Evolutionary conservation across 2,797 vertebrate genomes (phyloP).

Genomic region (Miichthys miiuy): DNA sequence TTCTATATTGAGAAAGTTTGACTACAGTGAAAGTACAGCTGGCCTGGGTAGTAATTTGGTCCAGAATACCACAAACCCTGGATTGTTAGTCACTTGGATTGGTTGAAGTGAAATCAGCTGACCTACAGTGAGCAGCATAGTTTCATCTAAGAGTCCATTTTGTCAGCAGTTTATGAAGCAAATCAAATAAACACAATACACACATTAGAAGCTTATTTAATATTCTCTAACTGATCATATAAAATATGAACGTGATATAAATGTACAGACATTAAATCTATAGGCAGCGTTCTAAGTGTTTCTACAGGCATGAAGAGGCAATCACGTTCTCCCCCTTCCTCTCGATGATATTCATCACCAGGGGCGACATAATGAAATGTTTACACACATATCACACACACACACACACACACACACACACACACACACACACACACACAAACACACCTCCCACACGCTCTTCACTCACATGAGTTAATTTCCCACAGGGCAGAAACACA

Average conservation of each 20-base stretch:
- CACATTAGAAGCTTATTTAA: not conserved
- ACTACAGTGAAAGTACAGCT: not conserved
- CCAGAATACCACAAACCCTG: not conserved
- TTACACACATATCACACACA: slow-evolving; percentile 20
- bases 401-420: slow-evolving; percentile 24
- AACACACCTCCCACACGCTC: slow-evolving; percentile 15
- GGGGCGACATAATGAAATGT: slow-evolving; percentile 58
- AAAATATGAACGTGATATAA: not conserved
- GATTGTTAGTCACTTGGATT: not conserved
- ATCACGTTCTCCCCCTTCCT: not conserved
- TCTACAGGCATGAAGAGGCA: slow-evolving; percentile 8
- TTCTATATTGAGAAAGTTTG: not conserved
- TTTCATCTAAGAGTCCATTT: not conserved
- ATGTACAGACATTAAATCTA: slow-evolving; percentile 2
- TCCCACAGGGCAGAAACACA: slow-evolving; percentile 51
- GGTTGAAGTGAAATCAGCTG: not conserved
- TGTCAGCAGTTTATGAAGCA: not conserved
- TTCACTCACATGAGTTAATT: slow-evolving; percentile 49
- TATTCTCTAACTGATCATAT: not conserved
- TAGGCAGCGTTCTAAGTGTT: not conserved
- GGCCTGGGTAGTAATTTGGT: not conserved
- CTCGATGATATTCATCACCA: slow-evolving; percentile 25
- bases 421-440: slow-evolving; percentile 17
- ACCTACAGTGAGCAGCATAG: not conserved
- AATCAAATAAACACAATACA: not conserved